phyloP scores from a whole-genome alignment of 2,113 vertebrate genomes.

The Taurulus bubalis region DNA sequence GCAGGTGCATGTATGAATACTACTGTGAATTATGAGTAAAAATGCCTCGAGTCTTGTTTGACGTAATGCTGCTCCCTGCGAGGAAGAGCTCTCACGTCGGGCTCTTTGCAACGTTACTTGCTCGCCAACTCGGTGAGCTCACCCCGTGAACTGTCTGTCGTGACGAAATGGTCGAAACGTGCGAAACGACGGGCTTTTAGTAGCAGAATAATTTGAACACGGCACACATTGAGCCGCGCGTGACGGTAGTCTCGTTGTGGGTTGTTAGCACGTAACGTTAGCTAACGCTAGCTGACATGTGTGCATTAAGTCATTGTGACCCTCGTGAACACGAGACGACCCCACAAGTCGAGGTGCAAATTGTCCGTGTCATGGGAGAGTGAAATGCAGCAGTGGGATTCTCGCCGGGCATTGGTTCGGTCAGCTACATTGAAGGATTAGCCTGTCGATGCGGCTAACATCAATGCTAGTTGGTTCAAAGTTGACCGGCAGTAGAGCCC shows the following conservation, averaged over 20 bases:
- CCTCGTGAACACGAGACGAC: neutral
- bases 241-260: neutral
- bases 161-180: neutral
- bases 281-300: neutral
- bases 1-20: neutral
- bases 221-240: neutral
- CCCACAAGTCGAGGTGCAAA: neutral
- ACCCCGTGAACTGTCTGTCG: neutral
- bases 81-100: neutral
- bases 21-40: neutral
- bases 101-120: neutral
- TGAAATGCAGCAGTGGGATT: neutral
- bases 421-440: neutral
- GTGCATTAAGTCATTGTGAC: neutral
- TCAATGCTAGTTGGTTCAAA: neutral
- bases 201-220: neutral
- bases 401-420: neutral
- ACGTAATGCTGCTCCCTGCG: neutral
- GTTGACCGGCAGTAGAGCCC: neutral
- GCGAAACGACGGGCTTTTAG: neutral
- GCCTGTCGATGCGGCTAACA: neutral
- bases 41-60: neutral
- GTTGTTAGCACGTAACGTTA: constrained; percentile 17
- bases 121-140: neutral
- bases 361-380: neutral